Conservation (phyloP, 1,140 invertebrate genomes). For the Oncopeltus fasciatus region DNA sequence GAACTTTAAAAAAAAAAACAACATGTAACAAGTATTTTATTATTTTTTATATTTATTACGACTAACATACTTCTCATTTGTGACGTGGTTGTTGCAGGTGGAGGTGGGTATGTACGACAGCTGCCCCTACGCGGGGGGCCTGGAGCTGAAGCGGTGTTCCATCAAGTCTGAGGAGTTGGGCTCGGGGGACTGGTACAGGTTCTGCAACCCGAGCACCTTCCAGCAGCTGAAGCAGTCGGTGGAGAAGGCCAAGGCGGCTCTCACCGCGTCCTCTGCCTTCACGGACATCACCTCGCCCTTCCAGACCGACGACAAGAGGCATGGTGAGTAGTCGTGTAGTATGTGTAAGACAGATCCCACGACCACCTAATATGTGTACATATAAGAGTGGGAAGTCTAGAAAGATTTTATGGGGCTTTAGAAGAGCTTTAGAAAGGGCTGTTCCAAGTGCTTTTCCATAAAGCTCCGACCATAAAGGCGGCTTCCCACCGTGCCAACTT, state of each 20-base stretch:
- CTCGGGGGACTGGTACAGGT: conserved; percentile 47
- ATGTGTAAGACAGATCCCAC: too few species aligned
- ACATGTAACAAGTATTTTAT: too few species aligned
- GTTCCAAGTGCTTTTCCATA: too few species aligned
- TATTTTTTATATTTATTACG: not conserved
- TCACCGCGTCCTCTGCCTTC: conserved; percentile 30
- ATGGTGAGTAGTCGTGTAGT: conserved; percentile 5
- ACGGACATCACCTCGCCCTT: conserved; percentile 30
- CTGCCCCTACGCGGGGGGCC: conserved; percentile 71
- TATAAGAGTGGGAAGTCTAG: too few species aligned
- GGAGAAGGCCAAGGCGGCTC: conserved; percentile 72
- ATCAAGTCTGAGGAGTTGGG: conserved; percentile 44
- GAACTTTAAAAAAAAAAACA: too few species aligned
- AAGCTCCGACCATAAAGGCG: too few species aligned
- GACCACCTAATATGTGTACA: too few species aligned
- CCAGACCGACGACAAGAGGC: conserved; percentile 15
- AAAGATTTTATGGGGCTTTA: too few species aligned
- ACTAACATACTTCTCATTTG: not conserved
- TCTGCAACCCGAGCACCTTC: conserved; percentile 61
- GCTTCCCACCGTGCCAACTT: too few species aligned
- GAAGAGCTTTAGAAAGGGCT: too few species aligned
- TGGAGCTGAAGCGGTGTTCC: conserved; percentile 56
- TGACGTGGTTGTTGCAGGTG: conserved; percentile 4
- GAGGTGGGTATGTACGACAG: conserved; percentile 66
- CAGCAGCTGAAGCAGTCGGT: conserved; percentile 77